phyloP scores from a whole-genome alignment of 2,113 vertebrate species.

The Psammodynastes pulverulentus region DNA sequence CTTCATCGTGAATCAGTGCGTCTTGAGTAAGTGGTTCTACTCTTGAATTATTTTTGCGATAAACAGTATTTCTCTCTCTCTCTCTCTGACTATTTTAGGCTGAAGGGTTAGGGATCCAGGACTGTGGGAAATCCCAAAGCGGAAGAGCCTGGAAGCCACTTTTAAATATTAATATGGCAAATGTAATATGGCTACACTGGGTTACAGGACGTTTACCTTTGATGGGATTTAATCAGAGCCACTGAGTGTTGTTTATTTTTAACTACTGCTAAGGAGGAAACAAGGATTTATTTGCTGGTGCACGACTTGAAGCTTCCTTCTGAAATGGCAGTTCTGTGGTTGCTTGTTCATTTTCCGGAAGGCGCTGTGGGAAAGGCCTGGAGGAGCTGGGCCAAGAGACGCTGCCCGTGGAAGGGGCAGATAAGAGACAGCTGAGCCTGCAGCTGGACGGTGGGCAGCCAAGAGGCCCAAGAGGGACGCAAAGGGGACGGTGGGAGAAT shows the following conservation, averaged over 20 bases:
- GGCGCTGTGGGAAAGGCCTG: conserved; percentile 39
- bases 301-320: conserved; percentile 62
- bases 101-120: not conserved
- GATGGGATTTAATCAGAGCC: not conserved
- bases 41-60: not conserved
- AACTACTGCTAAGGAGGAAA: conserved; percentile 37
- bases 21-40: not conserved
- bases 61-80: not conserved
- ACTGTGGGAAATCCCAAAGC: not conserved
- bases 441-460: not conserved
- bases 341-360: conserved; percentile 69
- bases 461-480: not conserved
- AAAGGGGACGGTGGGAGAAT: not conserved
- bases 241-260: not conserved
- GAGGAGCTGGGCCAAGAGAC: not conserved
- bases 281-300: conserved; percentile 25
- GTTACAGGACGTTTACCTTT: not conserved
- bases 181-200: not conserved
- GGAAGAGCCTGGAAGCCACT: not conserved
- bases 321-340: conserved; percentile 47
- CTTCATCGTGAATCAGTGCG: not conserved
- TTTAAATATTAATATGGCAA: not conserved
- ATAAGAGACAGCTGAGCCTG: not conserved
- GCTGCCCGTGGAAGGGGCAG: not conserved
- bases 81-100: not conserved